A percentile compares a stretch with the other conserved stretches of the same genome.
phyloP scores from a whole-genome alignment of 2,797 vertebrate genomes.

The Lepidocolaptes lacrymiger region DNA sequence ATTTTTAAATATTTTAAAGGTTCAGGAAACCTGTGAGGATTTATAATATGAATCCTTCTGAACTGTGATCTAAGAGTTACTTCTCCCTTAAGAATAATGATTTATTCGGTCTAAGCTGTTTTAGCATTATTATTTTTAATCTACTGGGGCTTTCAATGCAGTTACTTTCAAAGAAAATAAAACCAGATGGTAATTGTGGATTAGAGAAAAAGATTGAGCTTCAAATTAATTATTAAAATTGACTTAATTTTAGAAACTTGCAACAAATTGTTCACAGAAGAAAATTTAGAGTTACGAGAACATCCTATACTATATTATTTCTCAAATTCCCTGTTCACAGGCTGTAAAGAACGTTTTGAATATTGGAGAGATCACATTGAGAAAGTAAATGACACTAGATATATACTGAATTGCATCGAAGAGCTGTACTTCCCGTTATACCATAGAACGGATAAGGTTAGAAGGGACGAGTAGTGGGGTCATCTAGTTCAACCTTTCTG shows the following conservation, averaged over 20 bases:
- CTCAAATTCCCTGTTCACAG: neutral
- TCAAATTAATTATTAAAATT: constrained; percentile 57
- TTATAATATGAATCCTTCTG: constrained; percentile 8
- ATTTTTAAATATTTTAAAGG: constrained; percentile 28
- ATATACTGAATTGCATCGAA: neutral
- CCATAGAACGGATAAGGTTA: neutral
- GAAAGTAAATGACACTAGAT: neutral
- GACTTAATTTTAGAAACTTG: constrained; percentile 44
- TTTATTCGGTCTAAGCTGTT: constrained; percentile 18
- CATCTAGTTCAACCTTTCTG: neutral
- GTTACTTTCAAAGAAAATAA: constrained; percentile 62
- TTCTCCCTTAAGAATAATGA: constrained; percentile 27
- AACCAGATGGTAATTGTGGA: constrained; percentile 47
- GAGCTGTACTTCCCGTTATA: neutral
- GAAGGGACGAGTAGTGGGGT: neutral
- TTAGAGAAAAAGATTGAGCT: constrained; percentile 34
- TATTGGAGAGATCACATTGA: neutral
- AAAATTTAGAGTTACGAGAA: neutral
- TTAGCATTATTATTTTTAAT: constrained; percentile 38
- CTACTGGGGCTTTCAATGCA: neutral
- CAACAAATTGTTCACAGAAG: neutral
- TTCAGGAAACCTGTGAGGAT: constrained; percentile 11
- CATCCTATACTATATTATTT: neutral
- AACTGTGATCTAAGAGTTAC: constrained; percentile 35
- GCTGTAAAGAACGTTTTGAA: neutral